Percentiles rank a stretch among this genome's conserved stretches.
Evolutionary conservation across 1,140 invertebrate genomes (phyloP).

Genomic region (Stratiolaelaps scimitus): DNA sequence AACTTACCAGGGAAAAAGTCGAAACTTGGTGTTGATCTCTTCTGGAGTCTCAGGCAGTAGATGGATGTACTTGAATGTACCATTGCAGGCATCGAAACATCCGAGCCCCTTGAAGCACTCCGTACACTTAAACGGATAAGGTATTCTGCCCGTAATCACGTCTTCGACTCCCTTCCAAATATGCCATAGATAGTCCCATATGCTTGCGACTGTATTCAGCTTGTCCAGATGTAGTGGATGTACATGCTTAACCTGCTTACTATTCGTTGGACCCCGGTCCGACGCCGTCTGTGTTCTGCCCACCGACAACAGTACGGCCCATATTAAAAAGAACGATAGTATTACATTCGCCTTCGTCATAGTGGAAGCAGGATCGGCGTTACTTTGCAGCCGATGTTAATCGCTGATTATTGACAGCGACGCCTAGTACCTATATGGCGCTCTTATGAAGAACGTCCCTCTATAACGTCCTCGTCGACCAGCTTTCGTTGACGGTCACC

Average conservation of each 20-base stretch:
- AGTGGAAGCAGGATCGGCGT: too few relatives aligned
- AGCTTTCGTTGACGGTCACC: too few relatives aligned
- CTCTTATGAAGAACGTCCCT: too few relatives aligned
- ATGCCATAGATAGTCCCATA: conserved; percentile 25
- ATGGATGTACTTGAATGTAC: conserved; percentile 76
- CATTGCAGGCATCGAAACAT: conserved; percentile 70
- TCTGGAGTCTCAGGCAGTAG: conserved; percentile 59
- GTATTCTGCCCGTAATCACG: background rate
- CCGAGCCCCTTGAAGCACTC: conserved; percentile 81
- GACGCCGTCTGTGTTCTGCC: too few relatives aligned
- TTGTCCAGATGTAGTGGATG: conserved; percentile 3
- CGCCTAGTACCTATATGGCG: too few relatives aligned
- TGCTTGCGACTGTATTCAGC: background rate
- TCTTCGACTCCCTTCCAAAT: conserved; percentile 25
- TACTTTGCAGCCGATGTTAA: too few relatives aligned
- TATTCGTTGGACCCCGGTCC: too few relatives aligned
- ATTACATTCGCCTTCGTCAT: too few relatives aligned
- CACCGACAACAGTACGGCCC: too few relatives aligned
- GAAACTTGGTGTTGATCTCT: conserved; percentile 54
- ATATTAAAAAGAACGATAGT: too few relatives aligned
- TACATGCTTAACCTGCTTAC: background rate
- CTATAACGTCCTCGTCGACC: too few relatives aligned
- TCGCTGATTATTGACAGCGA: too few relatives aligned
- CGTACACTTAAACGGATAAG: conserved; percentile 3
- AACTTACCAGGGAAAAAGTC: conserved; percentile 37